Evolutionary conservation across 2,888 invertebrate species (phyloP), one percentile per base, ranked within the genome.

Genomic region (Unio pictorum): DNA sequence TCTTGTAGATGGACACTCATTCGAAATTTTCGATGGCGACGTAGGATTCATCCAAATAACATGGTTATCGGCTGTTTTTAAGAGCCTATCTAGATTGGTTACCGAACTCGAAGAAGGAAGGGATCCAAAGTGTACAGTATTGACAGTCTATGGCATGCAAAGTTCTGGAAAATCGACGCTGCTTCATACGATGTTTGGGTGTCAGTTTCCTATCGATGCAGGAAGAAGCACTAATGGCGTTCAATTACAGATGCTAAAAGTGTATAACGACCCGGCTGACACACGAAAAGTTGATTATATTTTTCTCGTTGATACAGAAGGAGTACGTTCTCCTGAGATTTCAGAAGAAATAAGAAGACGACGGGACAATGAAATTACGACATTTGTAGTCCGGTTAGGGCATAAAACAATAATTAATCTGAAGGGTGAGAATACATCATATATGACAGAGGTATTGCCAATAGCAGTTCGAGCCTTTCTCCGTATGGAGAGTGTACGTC

Each of bases 141-240:
- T 71, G 18, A 67, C 71, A 7, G 57, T 66, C 34, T 34, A 67
- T 11, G 71, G 71, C 3, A 67, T 64, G 20, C 67, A 71, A 26
- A 67, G 71, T 64, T 68, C 68, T 17, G 68, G 68, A 18, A 68
- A 68, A 20, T 68, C 68, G n/a, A 68, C 68, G 17, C 55, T 68
- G 30, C 63, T 68, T 15, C 63, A 68, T 26, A 57, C 68, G 18
- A 68, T 68, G 68, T 68, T 63, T 34, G 68, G 68, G 5, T 54
- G 62, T 23, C 34, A 56, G 54, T 68, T 68, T 63, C 20, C 68
- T 20, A 64, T 71, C 3, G 56, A 64, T 67, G 61, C 67, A n/a
- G 71, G 71, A 6, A 57, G 67, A 28, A 64, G 67, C n/a, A 71
- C 71, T n/a, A 20, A 61, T 8, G 71, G 71, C 4, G 56, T 67